Base-by-base conservation (phyloP, 2,113 vertebrate species). In the Gavialis gangeticus region DNA sequence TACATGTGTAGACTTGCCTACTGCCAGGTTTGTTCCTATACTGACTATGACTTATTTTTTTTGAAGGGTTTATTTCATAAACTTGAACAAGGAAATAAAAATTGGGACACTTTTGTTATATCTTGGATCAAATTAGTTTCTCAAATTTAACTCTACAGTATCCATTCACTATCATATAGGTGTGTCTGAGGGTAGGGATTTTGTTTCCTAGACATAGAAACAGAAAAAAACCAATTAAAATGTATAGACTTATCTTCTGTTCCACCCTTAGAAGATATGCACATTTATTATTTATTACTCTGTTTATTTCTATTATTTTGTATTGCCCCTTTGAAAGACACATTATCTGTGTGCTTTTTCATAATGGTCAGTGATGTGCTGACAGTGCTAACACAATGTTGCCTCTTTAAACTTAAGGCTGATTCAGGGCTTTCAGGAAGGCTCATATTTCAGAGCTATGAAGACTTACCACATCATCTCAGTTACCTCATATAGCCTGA, bases 371-470 rank as follows among this genome's bases (percentile, higher is more conserved):
- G 12, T 18, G 59, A 25, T 83, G 8, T 57, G 16, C 66, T 93
- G 28, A 12, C 82, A 67, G 18, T 73, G 10, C 34, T 71, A 22
- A 62, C 67, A 81, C 34, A 2, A 3, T 84, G 3, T 12, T 62
- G 81, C 69, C 91, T 3, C 5, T 92, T 90, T 25, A 66, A 87
- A 84, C 37, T 6, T 6, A 11, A 79, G 27, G 37, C 17, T 73
- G 46, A 55, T 54, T 71, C 0, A 0, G 79, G 12, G 17, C 18
- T 89, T 91, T 16, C 27, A 2, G 64, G 17, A 11, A 9, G 2
- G n/a, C 4, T 82, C 87, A 0, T 27, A 12, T 79, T 92, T 78
- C 87, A 17, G 2, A 30, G 56, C 2, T 30, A 85, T 55, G 75
- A 91, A 91, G 18, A 19, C 81, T 92, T 93, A 3, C 9, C 5